A percentile compares a stretch with the other conserved stretches of the same genome.
Evolutionary conservation across 2,797 vertebrate genomes (phyloP).

Genomic region (Melanotaenia boesemani): DNA sequence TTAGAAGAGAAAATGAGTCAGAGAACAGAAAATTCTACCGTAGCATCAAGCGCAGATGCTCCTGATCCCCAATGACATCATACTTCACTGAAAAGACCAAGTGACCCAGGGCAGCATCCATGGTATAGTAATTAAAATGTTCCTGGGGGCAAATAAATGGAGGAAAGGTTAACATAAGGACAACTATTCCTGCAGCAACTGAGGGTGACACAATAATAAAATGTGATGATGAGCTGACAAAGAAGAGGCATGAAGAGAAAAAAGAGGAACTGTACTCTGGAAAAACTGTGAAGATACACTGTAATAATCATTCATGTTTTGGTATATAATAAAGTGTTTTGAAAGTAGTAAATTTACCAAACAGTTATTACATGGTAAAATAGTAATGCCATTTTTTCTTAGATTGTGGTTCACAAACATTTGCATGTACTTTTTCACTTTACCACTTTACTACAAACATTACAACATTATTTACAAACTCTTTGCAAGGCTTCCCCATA

Average conservation of each 20-base stretch:
- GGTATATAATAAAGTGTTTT: neutral
- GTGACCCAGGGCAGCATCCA: conserved; percentile 91
- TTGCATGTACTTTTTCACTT: neutral
- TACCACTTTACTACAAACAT: neutral
- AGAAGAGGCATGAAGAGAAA: neutral
- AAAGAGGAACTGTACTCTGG: neutral
- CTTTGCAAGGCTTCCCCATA: neutral
- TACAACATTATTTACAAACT: neutral
- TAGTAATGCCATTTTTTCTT: neutral
- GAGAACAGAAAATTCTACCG: conserved; percentile 80
- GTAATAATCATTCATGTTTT: neutral
- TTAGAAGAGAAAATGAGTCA: conserved; percentile 26
- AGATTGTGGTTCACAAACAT: neutral
- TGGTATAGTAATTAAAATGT: conserved; percentile 98
- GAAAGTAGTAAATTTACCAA: neutral
- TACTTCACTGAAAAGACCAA: conserved; percentile 98
- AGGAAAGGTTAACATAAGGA: conserved; percentile 34
- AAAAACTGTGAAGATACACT: neutral
- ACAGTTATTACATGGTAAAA: neutral
- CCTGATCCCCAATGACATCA: conserved; percentile 95
- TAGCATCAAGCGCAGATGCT: conserved; percentile 93
- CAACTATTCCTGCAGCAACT: conserved; percentile 21
- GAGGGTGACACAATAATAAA: conserved; percentile 24
- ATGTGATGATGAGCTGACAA: conserved; percentile 15
- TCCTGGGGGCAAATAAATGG: conserved; percentile 84